Base-by-base conservation (phyloP, 2,113 vertebrate genomes). In the Vanacampus margaritifer region DNA sequence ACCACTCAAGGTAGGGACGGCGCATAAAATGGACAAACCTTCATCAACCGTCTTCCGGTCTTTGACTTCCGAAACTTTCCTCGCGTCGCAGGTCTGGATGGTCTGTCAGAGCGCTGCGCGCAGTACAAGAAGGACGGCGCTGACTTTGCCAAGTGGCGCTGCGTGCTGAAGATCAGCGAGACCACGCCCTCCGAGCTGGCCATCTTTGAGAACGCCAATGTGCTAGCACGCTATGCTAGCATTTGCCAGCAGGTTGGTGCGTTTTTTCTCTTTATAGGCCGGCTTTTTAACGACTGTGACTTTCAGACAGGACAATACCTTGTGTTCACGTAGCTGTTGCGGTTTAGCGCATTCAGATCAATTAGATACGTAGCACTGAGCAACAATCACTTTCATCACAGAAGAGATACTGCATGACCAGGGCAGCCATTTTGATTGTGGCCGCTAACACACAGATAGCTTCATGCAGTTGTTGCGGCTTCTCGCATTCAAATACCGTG, bases 81-180 rank as follows among this genome's bases (percentile, higher is more conserved):
- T 65, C 14, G 63, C 32, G 0, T 5, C 53, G 21, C 48, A 99
- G 97, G 97, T 72, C 86, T 99, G 88, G 97, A 98, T 0, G 97
- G 96, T 19, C 91, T 99, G 72, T 93, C 94, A 0, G 97, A 99
- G 84, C 95, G 97, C 70, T 99, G 97, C 57, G 95, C 97, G 21
- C 97, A 98, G 87, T 99, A 99, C 80, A 99, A 98, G 93, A 98
- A 95, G 82, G 97, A 99, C 0, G 97, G 97, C 0, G 96, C 96
- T 0, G 95, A 98, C 91, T 99, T 99, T 0, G 97, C 97, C 60
- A 99, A 98, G 88, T 98, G 97, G 97, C 95, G 97, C 78, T 89
- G 84, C 0, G 97, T 98, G 67, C 89, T 99, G 85, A 98, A 98
- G 87, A 99, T 99, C 88, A 94, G 93, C 0, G 94, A 96, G 21